Evolutionary conservation across 1,140 invertebrate species (phyloP).

Genomic region (Halictus rubicundus): DNA sequence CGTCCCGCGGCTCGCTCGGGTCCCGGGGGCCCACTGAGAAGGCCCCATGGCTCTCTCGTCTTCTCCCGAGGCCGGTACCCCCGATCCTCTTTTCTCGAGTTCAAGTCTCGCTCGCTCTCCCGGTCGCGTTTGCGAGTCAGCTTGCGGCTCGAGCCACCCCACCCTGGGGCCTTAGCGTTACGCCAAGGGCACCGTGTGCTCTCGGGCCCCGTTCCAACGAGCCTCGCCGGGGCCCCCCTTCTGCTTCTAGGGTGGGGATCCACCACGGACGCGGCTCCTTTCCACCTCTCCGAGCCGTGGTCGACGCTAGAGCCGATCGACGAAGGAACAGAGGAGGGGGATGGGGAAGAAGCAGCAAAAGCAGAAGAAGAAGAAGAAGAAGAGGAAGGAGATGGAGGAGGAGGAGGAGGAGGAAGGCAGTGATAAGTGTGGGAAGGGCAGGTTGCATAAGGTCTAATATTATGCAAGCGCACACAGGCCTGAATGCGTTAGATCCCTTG

Average conservation of each 20-base stretch:
- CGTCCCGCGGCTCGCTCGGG: not conserved
- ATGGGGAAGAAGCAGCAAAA: constrained; percentile 1
- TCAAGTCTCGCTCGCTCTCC: too few species aligned
- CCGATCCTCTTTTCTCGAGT: too few species aligned
- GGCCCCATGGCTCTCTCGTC: constrained; percentile 41
- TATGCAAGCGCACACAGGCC: constrained; percentile 75
- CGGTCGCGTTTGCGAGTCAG: not conserved
- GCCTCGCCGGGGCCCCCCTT: constrained; percentile 26
- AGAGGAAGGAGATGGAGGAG: constrained; percentile 34
- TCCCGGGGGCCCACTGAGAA: constrained; percentile 9
- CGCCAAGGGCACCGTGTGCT: constrained; percentile 70
- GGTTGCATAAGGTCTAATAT: constrained; percentile 79
- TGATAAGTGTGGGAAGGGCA: constrained; percentile 82
- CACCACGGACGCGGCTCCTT: constrained; percentile 38
- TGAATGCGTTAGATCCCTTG: constrained; percentile 77
- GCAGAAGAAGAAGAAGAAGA: constrained; percentile 25
- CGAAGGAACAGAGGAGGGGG: not conserved
- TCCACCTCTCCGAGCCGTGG: constrained; percentile 12
- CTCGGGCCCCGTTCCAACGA: constrained; percentile 60
- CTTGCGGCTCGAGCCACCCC: constrained; percentile 58
- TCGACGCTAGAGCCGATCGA: not conserved
- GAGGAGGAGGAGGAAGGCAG: constrained; percentile 68
- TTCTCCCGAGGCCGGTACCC: constrained; percentile 33
- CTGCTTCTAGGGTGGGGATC: constrained; percentile 30
- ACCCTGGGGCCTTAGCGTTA: constrained; percentile 63